Evolutionary conservation across 2,888 invertebrate species (phyloP), one percentile per base, ranked within the genome.

Genomic region (Phrixothrix hirtus): DNA sequence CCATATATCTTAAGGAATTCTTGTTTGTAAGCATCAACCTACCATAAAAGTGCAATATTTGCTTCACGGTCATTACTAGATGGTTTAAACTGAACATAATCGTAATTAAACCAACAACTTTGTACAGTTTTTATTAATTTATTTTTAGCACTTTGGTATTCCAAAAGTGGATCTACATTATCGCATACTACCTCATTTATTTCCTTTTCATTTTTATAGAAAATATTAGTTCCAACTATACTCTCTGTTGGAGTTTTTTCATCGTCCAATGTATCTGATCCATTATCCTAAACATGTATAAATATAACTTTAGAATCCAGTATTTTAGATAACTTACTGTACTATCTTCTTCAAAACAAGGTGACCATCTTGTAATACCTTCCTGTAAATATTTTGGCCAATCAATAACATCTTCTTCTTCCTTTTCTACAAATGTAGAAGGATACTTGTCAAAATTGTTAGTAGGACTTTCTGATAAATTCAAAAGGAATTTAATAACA

Each of bases 321-420:
- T n/a, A n/a, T n/a, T n/a, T n/a, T n/a, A n/a, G n/a, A n/a, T n/a
- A 48, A 64, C 67, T 69, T 65, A 75, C 75, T 55, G 70, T 71
- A 30, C 61, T 64, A 15, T 68, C 69, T 34, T 70, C 70, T 31
- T 66, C 62, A 48, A 68, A 72, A 44, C 74, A 59, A 11, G 63
- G 60, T 25, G 73, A 73, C 61, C 76, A 76, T 3, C 71, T 62
- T 9, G 67, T 66, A 41, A 78, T 72, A 1, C 76, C 79, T 49
- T 79, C 79, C 31, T 69, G 75, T 21, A 81, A 68, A 66, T 79
- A 79, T 16, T 72, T 67, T 1, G 65, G 74, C 81, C 81, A 81
- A 59, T 80, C 75, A 27, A 79, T 76, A 34, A 73, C 72, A 50
- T 78, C 77, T 3, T 72, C 71, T n/a, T 65, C 62, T 12, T 67